Evolutionary conservation across 2,113 vertebrate species (phyloP), one percentile per base, ranked within the genome.

Genomic region (Callopanchax toddi): DNA sequence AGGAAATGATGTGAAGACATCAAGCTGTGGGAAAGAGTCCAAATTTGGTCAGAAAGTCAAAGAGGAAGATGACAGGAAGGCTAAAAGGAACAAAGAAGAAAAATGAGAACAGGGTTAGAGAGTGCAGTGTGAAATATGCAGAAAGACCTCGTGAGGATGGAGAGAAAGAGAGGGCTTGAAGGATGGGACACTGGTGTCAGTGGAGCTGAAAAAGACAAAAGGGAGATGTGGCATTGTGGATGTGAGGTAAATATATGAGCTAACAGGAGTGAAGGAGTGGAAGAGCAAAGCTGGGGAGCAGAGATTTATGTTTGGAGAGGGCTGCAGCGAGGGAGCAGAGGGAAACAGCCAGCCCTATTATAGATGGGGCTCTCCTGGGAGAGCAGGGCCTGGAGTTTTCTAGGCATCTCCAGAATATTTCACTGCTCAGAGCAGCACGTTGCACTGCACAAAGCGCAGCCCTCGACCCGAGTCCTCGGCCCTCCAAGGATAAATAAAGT

Each of bases 351-450:
- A 60, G 81, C 59, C 76, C 81, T 81, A 72, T 84, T 82, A 86
- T 84, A 80, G 83, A 84, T 59, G 86, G 74, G 53, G 21, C 60
- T 86, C 81, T 82, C 83, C 74, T 71, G 86, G 81, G 86, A 82
- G 56, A 56, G 68, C 66, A 50, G 55, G 61, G 75, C 73, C 67
- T 13, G 63, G 74, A 82, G 75, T 77, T 73, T 79, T 82, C 83
- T 61, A 75, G 76, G 73, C 78, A 73, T 84, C 71, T 84, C 68
- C 68, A 77, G 76, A 71, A 78, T 63, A 84, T 79, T 81, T 81
- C 76, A 69, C 52, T 32, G 43, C 17, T 81, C 51, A 53, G 25
- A 67, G 67, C 73, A 44, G 63, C 64, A 67, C 54, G 56, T 71
- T 74, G 82, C 85, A 69, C 15, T 81, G 77, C 82, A 82, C 76